Evolutionary conservation across 1,140 invertebrate genomes (phyloP).

Genomic region (Caerostris darwini): DNA sequence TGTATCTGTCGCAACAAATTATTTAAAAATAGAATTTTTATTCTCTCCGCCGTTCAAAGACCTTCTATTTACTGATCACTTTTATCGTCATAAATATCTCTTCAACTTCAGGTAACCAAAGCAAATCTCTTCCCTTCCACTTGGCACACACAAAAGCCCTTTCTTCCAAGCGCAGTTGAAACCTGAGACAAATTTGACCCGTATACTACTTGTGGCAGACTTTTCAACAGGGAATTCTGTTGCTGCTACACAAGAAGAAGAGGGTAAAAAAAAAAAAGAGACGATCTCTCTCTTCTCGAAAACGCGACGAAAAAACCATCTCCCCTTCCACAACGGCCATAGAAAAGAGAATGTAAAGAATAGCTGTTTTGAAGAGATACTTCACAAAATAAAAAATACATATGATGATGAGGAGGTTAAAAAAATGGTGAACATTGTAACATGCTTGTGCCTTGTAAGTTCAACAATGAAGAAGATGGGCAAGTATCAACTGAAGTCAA

Average conservation of each 20-base stretch:
- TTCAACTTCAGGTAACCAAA: background rate
- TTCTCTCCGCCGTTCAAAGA: background rate
- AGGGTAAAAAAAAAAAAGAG: background rate
- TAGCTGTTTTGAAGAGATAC: conserved; percentile 50
- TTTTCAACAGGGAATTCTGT: background rate
- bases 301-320: conserved; percentile 5
- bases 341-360: conserved; percentile 23
- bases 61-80: conserved; percentile 36
- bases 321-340: background rate
- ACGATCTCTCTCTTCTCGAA: background rate
- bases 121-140: background rate
- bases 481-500: conserved; percentile 76
- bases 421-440: conserved; percentile 43
- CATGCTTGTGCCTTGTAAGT: conserved; percentile 43
- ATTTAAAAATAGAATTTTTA: conserved; percentile 28
- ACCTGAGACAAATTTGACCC: conserved; percentile 69
- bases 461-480: conserved; percentile 38
- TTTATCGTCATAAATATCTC: conserved; percentile 65
- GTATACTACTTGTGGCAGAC: conserved; percentile 20
- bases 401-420: background rate
- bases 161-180: conserved; percentile 3
- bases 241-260: background rate
- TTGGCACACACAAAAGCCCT: conserved; percentile 31
- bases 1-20: conserved; percentile 5
- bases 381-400: background rate